Conservation (phyloP, 2,888 invertebrate genomes). For the Habroteleia sp. region DNA sequence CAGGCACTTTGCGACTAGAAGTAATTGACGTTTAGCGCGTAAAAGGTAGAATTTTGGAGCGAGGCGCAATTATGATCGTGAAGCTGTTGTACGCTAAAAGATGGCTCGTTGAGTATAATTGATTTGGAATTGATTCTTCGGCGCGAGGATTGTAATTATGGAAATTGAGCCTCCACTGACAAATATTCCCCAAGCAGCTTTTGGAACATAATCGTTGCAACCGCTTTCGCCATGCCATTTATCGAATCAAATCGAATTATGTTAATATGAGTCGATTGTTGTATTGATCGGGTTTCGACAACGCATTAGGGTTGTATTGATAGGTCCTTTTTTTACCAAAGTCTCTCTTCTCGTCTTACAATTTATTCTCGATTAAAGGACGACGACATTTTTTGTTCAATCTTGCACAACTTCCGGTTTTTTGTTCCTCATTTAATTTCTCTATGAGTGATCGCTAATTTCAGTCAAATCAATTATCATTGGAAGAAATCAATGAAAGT, state of each 20-base stretch:
- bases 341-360: conserved; percentile 43
- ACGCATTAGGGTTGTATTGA: conserved; percentile 30
- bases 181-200: conserved; percentile 44
- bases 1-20: background rate
- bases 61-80: conserved; percentile 12
- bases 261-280: conserved; percentile 41
- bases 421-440: conserved; percentile 42
- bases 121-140: conserved; percentile 38
- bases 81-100: conserved; percentile 16
- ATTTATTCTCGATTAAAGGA: conserved; percentile 32
- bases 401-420: conserved; percentile 6
- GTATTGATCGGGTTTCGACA: conserved; percentile 46
- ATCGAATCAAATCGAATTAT: conserved; percentile 43
- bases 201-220: conserved; percentile 28
- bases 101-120: conserved; percentile 42
- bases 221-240: conserved; percentile 36
- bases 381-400: conserved; percentile 1
- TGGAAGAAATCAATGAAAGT: no score
- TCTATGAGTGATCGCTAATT: conserved; percentile 19
- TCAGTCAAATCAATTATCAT: conserved; percentile 15
- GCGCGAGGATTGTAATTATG: conserved; percentile 36
- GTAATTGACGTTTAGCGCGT: conserved; percentile 9
- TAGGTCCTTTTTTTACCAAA: conserved; percentile 33
- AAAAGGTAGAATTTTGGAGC: conserved; percentile 12
- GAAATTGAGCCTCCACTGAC: conserved; percentile 21